Evolutionary conservation across 2,888 invertebrate species (phyloP).

Genomic region (Pseudococcus jackbeardsleyi): DNA sequence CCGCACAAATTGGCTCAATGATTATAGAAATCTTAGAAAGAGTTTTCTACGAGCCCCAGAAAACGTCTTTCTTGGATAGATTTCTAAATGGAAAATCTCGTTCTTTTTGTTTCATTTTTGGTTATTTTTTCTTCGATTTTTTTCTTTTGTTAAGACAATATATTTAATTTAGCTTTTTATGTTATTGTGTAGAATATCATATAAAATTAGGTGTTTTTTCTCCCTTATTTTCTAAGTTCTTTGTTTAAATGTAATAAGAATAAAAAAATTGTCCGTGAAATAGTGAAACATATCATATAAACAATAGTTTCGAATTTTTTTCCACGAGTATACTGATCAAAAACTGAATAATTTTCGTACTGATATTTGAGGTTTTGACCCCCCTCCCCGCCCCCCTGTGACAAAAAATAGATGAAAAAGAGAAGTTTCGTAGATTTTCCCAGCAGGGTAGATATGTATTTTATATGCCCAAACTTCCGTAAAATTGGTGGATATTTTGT

Average conservation of each 20-base stretch:
- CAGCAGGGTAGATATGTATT: too few relatives aligned
- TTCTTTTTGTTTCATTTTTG: not conserved
- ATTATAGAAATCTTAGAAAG: constrained; percentile 59
- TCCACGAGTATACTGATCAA: not conserved
- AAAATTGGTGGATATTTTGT: too few relatives aligned
- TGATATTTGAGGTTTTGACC: too few relatives aligned
- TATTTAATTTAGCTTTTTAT: constrained; percentile 33
- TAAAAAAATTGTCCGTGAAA: not conserved
- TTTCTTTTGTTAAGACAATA: constrained; percentile 16
- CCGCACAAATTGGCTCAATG: constrained; percentile 35
- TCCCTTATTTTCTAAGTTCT: not conserved
- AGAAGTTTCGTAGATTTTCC: too few relatives aligned
- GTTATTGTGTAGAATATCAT: constrained; percentile 20
- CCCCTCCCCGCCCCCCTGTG: too few relatives aligned
- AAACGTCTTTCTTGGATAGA: constrained; percentile 59
- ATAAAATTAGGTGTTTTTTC: constrained; percentile 20
- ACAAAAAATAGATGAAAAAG: too few relatives aligned
- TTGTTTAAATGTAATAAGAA: not conserved
- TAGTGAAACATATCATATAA: constrained; percentile 27
- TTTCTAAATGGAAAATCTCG: constrained; percentile 9
- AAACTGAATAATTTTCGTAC: too few relatives aligned
- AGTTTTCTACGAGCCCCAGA: constrained; percentile 62
- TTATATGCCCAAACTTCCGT: too few relatives aligned
- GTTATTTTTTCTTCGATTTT: too few relatives aligned
- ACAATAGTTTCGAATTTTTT: not conserved